Conservation (phyloP, 2,113 vertebrate genomes). For the Malurus elegans region DNA sequence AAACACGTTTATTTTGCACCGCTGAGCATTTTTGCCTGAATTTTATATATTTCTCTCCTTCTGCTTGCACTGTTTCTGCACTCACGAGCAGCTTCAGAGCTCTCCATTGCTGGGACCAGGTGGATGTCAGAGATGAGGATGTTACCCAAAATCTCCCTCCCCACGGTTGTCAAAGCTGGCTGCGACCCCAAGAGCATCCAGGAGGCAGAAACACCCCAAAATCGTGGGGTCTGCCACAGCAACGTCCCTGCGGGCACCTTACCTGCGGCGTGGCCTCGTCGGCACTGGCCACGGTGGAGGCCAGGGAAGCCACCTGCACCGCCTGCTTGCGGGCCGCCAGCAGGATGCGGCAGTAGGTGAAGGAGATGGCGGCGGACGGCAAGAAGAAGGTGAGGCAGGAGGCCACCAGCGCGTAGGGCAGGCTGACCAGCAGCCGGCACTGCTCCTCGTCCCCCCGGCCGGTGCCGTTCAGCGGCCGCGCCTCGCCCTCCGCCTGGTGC, state of each 20-base stretch:
- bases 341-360: slow-evolving; percentile 95
- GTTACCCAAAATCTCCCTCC: background rate
- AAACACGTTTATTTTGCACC: background rate
- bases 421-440: slow-evolving; percentile 87
- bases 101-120: background rate
- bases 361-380: slow-evolving; percentile 91
- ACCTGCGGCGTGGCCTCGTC: slow-evolving; percentile 73
- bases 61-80: background rate
- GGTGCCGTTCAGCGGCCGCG: slow-evolving; percentile 59
- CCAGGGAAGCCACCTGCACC: slow-evolving; percentile 86
- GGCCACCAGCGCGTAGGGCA: slow-evolving; percentile 91
- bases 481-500: slow-evolving; percentile 80
- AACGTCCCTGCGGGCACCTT: rapidly evolving
- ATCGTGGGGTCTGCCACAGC: rapidly evolving
- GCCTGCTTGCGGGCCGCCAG: slow-evolving; percentile 88
- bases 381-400: slow-evolving; percentile 95
- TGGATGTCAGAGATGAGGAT: background rate
- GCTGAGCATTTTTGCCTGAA: background rate
- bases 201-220: background rate
- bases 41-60: background rate
- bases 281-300: slow-evolving; percentile 65
- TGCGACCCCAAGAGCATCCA: rapidly evolving
- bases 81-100: background rate
- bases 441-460: slow-evolving; percentile 68
- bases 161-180: background rate